Conservation (phyloP, 2,797 vertebrate genomes). For the Natrix natrix region DNA sequence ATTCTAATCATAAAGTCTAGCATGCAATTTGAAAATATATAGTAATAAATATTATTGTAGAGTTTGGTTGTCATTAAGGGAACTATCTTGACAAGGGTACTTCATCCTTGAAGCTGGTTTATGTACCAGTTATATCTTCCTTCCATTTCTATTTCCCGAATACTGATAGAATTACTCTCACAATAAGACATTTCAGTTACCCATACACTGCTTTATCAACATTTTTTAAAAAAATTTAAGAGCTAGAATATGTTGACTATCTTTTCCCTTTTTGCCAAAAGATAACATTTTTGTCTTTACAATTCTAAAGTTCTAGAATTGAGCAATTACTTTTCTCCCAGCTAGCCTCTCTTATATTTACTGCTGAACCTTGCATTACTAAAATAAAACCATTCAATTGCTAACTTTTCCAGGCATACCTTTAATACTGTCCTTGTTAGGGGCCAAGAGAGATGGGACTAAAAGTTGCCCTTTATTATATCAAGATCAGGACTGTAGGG, state of each 20-base stretch:
- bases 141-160: background rate
- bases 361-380: background rate
- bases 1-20: background rate
- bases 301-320: background rate
- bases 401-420: background rate
- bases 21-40: background rate
- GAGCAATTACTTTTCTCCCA: background rate
- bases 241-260: background rate
- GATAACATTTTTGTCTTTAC: background rate
- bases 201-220: background rate
- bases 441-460: background rate
- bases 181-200: background rate
- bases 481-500: background rate
- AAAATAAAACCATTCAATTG: background rate
- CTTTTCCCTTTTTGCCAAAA: background rate
- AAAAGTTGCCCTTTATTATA: background rate
- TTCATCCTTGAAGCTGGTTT: background rate
- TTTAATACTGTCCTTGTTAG: background rate
- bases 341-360: background rate
- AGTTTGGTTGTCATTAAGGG: background rate
- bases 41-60: background rate
- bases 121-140: background rate
- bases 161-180: background rate
- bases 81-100: background rate
- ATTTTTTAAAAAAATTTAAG: background rate